A percentile compares a stretch with the other conserved stretches of the same genome.
These are phyloP conservation scores for Glossophaga mutica DNA, from an alignment of 2,797 vertebrate species.

Conservation along the genomic window DNA sequence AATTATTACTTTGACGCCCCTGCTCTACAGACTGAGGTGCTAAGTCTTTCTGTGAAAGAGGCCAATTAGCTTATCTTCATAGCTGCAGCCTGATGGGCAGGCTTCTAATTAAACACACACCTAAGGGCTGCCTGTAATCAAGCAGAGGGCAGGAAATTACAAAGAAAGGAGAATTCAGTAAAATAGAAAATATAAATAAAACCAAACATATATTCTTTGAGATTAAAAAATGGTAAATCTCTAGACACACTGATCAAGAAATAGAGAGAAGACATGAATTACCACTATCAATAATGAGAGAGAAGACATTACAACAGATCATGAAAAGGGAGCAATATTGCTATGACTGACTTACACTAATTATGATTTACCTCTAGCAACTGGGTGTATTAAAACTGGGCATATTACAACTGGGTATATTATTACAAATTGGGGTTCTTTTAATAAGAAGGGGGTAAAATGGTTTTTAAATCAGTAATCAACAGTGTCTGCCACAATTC, in stretches of 20 bases:
- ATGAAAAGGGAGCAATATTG: neutral
- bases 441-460: neutral
- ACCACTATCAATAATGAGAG: neutral
- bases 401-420: neutral
- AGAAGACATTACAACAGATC: neutral
- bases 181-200: neutral
- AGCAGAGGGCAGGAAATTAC: neutral
- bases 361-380: neutral
- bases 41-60: neutral
- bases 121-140: neutral
- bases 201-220: neutral
- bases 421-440: neutral
- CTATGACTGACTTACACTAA: neutral
- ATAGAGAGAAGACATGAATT: neutral
- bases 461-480: neutral
- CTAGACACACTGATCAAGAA: neutral
- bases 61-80: neutral
- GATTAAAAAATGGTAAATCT: neutral
- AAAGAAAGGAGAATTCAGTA: neutral
- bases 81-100: neutral
- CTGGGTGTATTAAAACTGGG: neutral
- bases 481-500: neutral
- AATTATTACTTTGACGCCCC: too few relatives aligned
- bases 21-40: neutral
- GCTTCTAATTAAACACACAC: neutral